These are phyloP conservation scores for Halesus radiatus DNA, from an alignment of 1,140 invertebrate genomes.

Conservation along the genomic window DNA sequence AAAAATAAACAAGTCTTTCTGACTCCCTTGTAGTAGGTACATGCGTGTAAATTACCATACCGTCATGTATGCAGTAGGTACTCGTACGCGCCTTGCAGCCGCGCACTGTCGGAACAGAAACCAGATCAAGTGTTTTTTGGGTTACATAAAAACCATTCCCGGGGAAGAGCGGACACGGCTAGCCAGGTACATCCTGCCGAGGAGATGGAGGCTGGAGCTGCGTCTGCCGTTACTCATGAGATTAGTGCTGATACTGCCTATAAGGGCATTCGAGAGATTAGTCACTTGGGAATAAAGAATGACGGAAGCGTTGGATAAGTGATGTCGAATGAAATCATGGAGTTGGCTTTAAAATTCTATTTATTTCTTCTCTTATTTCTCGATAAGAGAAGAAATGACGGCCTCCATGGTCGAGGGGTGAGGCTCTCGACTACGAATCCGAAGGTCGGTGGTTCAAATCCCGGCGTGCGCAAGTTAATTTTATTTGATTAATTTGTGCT, in stretches of 20 bases:
- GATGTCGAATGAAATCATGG: too few relatives aligned
- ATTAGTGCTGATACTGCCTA: not conserved
- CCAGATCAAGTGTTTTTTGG: conserved; percentile 44
- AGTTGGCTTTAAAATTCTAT: too few relatives aligned
- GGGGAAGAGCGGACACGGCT: not conserved
- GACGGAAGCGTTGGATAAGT: not conserved
- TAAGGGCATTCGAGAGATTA: not conserved
- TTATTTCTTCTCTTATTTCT: too few relatives aligned
- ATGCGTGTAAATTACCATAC: too few relatives aligned
- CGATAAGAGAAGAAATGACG: too few relatives aligned
- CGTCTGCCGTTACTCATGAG: not conserved
- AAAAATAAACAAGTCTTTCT: too few relatives aligned
- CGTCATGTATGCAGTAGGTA: not conserved
- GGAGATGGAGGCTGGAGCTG: not conserved
- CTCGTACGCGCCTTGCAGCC: not conserved
- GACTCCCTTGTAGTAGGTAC: too few relatives aligned
- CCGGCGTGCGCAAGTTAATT: too few relatives aligned
- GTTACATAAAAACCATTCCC: conserved; percentile 32
- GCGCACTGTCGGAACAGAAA: conserved; percentile 44
- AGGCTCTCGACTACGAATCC: too few relatives aligned
- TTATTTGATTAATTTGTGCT: too few relatives aligned
- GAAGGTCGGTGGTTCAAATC: too few relatives aligned
- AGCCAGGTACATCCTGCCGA: conserved; percentile 48
- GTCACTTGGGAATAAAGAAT: not conserved
- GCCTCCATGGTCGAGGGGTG: too few relatives aligned